Percentiles rank a stretch among this genome's conserved stretches.
phyloP scores from a whole-genome alignment of 2,797 vertebrate genomes.

The Aeoliscus strigatus region DNA sequence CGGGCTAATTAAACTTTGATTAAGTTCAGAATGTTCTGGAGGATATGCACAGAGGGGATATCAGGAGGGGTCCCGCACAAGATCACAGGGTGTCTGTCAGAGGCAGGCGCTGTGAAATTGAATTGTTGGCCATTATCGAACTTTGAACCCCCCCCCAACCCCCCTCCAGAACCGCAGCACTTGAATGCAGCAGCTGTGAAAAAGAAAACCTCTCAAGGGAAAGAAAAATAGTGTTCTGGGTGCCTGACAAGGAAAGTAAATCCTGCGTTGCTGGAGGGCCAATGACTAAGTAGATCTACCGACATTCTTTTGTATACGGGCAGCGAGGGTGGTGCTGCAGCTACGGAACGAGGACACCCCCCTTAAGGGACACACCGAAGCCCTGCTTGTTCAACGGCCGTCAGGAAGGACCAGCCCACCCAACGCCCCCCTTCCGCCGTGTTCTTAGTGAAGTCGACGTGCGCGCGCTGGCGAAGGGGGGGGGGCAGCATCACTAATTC shows the following conservation, averaged over 20 bases:
- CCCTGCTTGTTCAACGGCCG: constrained; percentile 24
- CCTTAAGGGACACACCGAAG: constrained; percentile 48
- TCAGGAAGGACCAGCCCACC: constrained; percentile 16
- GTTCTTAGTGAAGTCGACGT: constrained; percentile 50
- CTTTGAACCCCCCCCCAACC: constrained; percentile 55
- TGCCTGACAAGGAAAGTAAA: constrained; percentile 25
- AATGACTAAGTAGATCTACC: constrained; percentile 51
- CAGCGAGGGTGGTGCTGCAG: constrained; percentile 64
- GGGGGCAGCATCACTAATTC: constrained; percentile 63
- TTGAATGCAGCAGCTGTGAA: constrained; percentile 34
- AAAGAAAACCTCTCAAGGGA: constrained; percentile 39
- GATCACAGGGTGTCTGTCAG: constrained; percentile 68
- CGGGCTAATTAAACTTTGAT: constrained; percentile 80
- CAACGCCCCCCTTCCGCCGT: constrained; percentile 30
- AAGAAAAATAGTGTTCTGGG: constrained; percentile 16
- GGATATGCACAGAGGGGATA: constrained; percentile 62
- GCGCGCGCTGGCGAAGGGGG: constrained; percentile 12
- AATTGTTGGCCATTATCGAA: constrained; percentile 70
- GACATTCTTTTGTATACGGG: constrained; percentile 2
- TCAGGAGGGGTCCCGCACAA: constrained; percentile 45
- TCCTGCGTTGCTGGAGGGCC: constrained; percentile 22
- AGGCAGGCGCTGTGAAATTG: constrained; percentile 75
- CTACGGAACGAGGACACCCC: constrained; percentile 40
- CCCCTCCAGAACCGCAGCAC: constrained; percentile 28
- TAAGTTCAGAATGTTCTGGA: constrained; percentile 68